These are phyloP conservation scores for Hybos culiciformis DNA, from an alignment of 2,888 invertebrate genomes.

Conservation along the genomic window DNA sequence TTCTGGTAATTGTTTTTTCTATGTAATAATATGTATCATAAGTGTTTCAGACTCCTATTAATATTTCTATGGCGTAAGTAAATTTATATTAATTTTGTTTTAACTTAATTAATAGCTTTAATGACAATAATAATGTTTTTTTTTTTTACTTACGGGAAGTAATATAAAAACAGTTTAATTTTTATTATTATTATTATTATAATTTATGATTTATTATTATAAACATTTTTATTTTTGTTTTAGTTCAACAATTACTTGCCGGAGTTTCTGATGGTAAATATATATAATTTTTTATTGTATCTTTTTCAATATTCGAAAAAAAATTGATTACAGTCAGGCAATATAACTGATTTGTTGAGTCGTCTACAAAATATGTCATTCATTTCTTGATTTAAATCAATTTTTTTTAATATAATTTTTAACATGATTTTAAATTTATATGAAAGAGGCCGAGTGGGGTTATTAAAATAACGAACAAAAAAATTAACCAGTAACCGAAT, in stretches of 20 bases:
- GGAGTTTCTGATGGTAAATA: background rate
- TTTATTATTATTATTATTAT: background rate
- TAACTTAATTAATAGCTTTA: background rate
- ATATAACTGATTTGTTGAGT: no score
- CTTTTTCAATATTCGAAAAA: no score
- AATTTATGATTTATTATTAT: background rate
- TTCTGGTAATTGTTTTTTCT: constrained; percentile 26
- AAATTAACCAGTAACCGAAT: no score
- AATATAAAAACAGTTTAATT: background rate
- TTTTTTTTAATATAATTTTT: no score
- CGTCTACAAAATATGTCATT: no score
- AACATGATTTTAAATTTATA: no score
- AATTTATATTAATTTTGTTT: background rate
- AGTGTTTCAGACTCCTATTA: background rate
- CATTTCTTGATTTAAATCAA: no score
- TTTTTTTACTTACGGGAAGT: background rate
- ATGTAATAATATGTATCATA: constrained; percentile 4
- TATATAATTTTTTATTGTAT: no score
- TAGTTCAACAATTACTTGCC: background rate
- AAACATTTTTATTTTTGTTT: background rate
- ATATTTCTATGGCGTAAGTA: background rate
- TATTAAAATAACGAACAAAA: no score
- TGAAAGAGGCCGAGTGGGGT: no score
- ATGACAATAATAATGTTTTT: background rate
- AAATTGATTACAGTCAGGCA: no score